phyloP scores from a whole-genome alignment of 2,888 invertebrate species.

The Gari tellinella region DNA sequence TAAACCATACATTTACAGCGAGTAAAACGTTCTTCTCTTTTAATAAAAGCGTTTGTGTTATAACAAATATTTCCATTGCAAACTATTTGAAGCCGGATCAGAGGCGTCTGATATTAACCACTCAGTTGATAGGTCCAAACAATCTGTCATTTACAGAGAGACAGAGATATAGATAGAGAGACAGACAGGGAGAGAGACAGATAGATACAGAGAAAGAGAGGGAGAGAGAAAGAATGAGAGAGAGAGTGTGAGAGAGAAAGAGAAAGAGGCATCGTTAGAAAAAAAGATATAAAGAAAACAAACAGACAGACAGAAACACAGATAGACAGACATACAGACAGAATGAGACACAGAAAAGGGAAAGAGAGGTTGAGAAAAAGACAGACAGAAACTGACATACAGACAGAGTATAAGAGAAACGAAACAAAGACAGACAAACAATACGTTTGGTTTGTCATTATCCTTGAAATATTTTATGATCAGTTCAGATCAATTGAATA shows the following conservation, averaged over 20 bases:
- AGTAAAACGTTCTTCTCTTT: too few relatives aligned
- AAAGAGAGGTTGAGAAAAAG: constrained; percentile 3
- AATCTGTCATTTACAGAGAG: too few relatives aligned
- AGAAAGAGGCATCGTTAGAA: background rate
- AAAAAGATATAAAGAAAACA: background rate
- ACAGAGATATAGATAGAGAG: background rate
- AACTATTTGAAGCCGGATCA: too few relatives aligned
- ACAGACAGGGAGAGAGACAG: constrained; percentile 4
- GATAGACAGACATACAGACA: constrained; percentile 1
- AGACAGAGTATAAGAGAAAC: constrained; percentile 4
- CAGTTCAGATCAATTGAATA: too few relatives aligned
- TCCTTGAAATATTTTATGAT: too few relatives aligned
- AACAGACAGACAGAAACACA: background rate
- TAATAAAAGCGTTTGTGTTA: too few relatives aligned
- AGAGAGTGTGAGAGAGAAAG: constrained; percentile 23
- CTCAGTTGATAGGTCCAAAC: too few relatives aligned
- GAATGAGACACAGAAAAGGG: constrained; percentile 4
- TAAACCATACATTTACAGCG: too few relatives aligned
- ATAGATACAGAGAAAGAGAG: constrained; percentile 15
- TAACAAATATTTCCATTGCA: too few relatives aligned
- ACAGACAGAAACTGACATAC: constrained; percentile 1
- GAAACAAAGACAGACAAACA: constrained; percentile 27
- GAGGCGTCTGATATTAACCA: too few relatives aligned
- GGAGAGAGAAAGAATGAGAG: constrained; percentile 19
- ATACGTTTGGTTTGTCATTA: too few relatives aligned